Base-by-base conservation (phyloP, 2,113 vertebrate species). In the Phoenicopterus ruber region DNA sequence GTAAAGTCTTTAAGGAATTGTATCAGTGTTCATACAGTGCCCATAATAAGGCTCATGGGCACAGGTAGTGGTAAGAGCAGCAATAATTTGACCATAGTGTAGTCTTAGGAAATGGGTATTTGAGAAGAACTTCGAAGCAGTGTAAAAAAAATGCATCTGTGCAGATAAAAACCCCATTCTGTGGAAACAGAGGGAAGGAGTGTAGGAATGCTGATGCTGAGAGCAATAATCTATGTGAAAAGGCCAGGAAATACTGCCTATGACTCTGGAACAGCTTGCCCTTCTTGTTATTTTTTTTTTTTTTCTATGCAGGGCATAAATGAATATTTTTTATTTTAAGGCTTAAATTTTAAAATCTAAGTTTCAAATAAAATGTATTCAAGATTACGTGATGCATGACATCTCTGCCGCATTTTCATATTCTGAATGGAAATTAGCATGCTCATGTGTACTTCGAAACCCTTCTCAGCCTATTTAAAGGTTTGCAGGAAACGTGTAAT, bases 91-190 rank as follows among this genome's bases (percentile, higher is more conserved):
- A 47, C 17, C 3, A 10, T 54, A 42, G 46, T 38, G 12, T 6
- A 62, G 25, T 63, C 46, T 69, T 70, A 38, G 42, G 78, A 77
- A 93, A 34, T 6, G 15, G 13, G 3, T 61, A 26, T 61, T 81
- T 89, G 36, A 58, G 63, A 91, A 82, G 15, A 42, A 47, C 17
- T 95, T 76, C 0, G 4, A 24, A 87, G 42, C 22, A 58, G 11
- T 50, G 18, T 38, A 13, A 69, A 70, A 82, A 72, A 65, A 26
- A 0, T 0, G 6, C 21, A 19, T 44, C 14, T 59, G 18, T 82
- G 28, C 7, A 57, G 73, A 24, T 55, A 16, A 90, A 61, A 77
- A 46, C 2, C 3, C 0, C 0, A 0, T 82, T 74, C n/a, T 74
- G 18, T 50, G 49, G 52, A 69, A 95, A 44, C 2, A 82, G 40